Base-by-base conservation (phyloP, 2,888 invertebrate species). In the Ichneumoninae sp. region DNA sequence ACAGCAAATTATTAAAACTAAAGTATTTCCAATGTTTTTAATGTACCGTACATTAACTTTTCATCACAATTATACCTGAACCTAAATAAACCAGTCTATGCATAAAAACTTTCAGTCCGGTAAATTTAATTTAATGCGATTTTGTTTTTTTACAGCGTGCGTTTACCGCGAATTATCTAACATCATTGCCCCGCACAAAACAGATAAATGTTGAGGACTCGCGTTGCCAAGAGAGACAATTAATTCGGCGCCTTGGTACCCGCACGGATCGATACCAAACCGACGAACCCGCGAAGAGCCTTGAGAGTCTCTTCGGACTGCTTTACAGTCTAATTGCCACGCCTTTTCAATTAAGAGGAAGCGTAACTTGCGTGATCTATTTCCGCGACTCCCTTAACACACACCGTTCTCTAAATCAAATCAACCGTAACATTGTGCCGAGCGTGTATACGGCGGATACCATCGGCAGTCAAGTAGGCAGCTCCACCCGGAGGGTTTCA, bases 261-360 rank as follows among this genome's bases (percentile, higher is more conserved):
- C 30, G 68, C 66, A 40, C 33, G 19, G 40, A 44, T 66, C 69
- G 66, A 68, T 57, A 57, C 19, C 44, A 16, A 47, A 16, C 44
- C 44, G 44, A 16, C 13, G 16, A 47, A 47, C 0, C 44, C 44
- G 44, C 44, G 44, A 47, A 47, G 13, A 47, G 13, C 16, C 44
- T 3, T 16, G 16, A 47, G 16, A 40, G 40, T 40, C 40, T 40
- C 16, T 84, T 83, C 75, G 8, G 80, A 70, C 70, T 76, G 75
- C 52, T 84, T 82, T 69, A 74, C 71, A 68, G 82, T 80, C 79
- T 71, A 83, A 83, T 84, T 84, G 84, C 83, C 81, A 87, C 84
- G 86, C 81, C 76, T 86, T 80, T 84, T 65, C 72, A 79, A 81
- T 84, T 84, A 84, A 52, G 71, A 54, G 57, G 70, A 52, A 57